phyloP scores from a whole-genome alignment of 2,113 vertebrate genomes.

The Lepus americanus region DNA sequence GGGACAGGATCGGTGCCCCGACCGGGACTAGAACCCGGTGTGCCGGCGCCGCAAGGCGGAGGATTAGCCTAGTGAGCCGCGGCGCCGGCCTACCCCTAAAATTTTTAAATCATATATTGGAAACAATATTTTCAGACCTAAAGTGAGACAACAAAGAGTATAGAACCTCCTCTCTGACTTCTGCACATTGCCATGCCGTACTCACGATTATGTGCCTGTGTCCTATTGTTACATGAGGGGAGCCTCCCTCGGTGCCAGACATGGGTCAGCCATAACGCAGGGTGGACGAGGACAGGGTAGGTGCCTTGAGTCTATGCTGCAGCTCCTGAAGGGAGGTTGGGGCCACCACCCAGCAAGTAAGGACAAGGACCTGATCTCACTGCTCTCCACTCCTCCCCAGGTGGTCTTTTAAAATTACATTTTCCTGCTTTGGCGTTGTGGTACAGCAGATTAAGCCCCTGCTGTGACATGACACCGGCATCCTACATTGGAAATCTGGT shows the following conservation, averaged over 20 bases:
- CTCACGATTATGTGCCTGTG: not conserved
- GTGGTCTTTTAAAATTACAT: conserved; percentile 49
- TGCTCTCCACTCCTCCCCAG: not conserved
- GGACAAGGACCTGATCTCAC: not conserved
- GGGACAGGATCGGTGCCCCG: too few species aligned
- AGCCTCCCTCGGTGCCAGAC: not conserved
- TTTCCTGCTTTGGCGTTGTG: not conserved
- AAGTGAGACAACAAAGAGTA: not conserved
- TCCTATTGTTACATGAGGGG: not conserved
- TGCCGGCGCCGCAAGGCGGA: too few species aligned
- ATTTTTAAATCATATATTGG: not conserved
- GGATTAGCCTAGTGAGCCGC: too few species aligned
- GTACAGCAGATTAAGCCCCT: too few species aligned
- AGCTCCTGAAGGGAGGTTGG: not conserved
- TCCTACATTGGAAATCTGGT: too few species aligned
- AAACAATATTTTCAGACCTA: not conserved
- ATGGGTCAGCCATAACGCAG: not conserved
- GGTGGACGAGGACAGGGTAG: not conserved
- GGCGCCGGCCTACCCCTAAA: too few species aligned
- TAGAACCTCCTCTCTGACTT: not conserved
- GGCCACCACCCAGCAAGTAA: not conserved
- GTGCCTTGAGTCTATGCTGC: not conserved
- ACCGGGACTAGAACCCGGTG: too few species aligned
- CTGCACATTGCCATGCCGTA: not conserved
- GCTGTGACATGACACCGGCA: too few species aligned